A percentile compares a stretch with the other conserved stretches of the same genome.
phyloP scores from a whole-genome alignment of 2,888 invertebrate species.

The Anorthoa munda region DNA sequence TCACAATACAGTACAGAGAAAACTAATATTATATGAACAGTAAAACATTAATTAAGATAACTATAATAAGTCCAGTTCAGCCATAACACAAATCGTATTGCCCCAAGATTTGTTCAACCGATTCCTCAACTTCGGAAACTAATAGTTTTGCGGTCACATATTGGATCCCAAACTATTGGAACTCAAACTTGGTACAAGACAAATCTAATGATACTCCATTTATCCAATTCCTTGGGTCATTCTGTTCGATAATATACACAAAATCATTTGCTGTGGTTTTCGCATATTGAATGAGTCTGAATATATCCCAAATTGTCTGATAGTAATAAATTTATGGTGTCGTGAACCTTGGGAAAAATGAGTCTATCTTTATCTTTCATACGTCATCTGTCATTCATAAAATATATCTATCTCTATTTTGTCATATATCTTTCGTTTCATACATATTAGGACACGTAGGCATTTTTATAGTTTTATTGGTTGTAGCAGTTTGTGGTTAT shows the following conservation, averaged over 20 bases:
- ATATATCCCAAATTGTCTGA: slow-evolving; percentile 7
- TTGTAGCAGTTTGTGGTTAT: slow-evolving; percentile 48
- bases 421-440: slow-evolving; percentile 14
- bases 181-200: slow-evolving; percentile 15
- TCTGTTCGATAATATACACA: neutral
- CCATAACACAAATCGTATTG: slow-evolving; percentile 8
- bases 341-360: slow-evolving; percentile 11
- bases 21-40: neutral
- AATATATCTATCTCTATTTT: slow-evolving; percentile 6
- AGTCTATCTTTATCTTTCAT: slow-evolving; percentile 12
- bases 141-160: slow-evolving; percentile 31
- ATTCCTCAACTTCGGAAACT: slow-evolving; percentile 27
- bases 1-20: neutral
- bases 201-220: slow-evolving; percentile 33
- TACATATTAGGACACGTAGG: slow-evolving; percentile 17
- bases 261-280: neutral
- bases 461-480: slow-evolving; percentile 43
- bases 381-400: neutral
- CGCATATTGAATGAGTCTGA: slow-evolving; percentile 9
- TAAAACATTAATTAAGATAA: neutral
- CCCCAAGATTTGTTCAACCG: slow-evolving; percentile 16
- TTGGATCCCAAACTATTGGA: slow-evolving; percentile 27
- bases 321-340: slow-evolving; percentile 22
- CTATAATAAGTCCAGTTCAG: neutral
- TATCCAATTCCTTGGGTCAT: slow-evolving; percentile 7